Percentiles rank a stretch among this genome's conserved stretches.
Conservation (phyloP, 2,797 vertebrate species). For the Florisuga fusca region DNA sequence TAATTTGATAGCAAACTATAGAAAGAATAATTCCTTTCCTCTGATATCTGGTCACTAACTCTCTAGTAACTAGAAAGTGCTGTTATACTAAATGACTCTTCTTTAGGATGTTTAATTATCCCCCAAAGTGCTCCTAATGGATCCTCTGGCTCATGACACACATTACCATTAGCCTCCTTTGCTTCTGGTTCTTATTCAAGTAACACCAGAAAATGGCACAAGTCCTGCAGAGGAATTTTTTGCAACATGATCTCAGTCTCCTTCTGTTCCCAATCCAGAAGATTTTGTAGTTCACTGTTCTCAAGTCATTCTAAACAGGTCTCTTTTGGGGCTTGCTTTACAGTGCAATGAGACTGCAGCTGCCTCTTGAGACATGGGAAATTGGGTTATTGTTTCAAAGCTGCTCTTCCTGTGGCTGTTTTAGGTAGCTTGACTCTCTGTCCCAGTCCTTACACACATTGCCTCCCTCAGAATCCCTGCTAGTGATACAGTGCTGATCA, state of each 20-base stretch:
- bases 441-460: background rate
- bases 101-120: slow-evolving; percentile 50
- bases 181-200: slow-evolving; percentile 24
- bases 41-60: background rate
- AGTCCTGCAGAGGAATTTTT: background rate
- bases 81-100: slow-evolving; percentile 39
- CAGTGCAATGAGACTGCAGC: accelerated
- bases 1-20: background rate
- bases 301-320: background rate
- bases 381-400: background rate
- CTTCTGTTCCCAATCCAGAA: background rate
- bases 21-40: background rate
- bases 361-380: background rate
- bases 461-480: background rate
- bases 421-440: background rate
- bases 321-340: background rate
- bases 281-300: background rate
- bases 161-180: background rate
- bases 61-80: slow-evolving; percentile 8
- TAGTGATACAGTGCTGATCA: background rate
- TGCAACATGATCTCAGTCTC: background rate
- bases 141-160: slow-evolving; percentile 23
- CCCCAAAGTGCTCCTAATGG: slow-evolving; percentile 41
- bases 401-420: background rate
- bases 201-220: background rate